Evolutionary conservation across 1,140 invertebrate species (phyloP).

Genomic region (Rhopalosiphum maidis): DNA sequence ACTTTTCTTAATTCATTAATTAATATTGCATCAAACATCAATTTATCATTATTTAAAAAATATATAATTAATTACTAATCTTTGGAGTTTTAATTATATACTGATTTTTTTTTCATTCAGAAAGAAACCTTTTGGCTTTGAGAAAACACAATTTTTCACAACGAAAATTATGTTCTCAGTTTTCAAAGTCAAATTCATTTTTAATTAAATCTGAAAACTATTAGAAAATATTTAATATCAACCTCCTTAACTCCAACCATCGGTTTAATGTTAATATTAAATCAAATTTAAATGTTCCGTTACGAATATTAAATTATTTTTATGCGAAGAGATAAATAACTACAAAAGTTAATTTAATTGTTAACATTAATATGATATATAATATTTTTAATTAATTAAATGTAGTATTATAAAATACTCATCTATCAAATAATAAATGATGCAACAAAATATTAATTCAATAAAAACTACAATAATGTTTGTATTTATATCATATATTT

Average conservation of each 20-base stretch:
- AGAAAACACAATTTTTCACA: neutral
- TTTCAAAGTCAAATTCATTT: neutral
- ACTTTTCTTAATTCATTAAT: conserved; percentile 6
- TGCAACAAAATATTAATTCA: neutral
- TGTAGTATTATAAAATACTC: neutral
- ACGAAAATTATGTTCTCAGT: neutral
- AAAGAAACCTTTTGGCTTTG: neutral
- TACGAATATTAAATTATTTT: neutral
- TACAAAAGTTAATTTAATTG: neutral
- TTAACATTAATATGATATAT: neutral
- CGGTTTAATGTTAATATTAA: neutral
- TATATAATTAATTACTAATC: conserved; percentile 28
- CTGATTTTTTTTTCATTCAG: neutral
- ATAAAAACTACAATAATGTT: neutral
- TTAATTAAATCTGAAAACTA: conserved; percentile 1
- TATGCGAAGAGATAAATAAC: neutral
- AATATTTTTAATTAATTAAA: neutral
- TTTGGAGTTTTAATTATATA: neutral
- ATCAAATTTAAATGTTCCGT: neutral
- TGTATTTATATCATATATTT: neutral
- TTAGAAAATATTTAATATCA: conserved; percentile 8
- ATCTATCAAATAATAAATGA: neutral
- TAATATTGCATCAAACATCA: conserved; percentile 11
- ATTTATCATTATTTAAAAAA: conserved; percentile 35
- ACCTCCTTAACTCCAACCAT: neutral